Evolutionary conservation across 2,797 vertebrate species (phyloP), one percentile per base, ranked within the genome.

Genomic region (Sebastes taczanowskii): DNA sequence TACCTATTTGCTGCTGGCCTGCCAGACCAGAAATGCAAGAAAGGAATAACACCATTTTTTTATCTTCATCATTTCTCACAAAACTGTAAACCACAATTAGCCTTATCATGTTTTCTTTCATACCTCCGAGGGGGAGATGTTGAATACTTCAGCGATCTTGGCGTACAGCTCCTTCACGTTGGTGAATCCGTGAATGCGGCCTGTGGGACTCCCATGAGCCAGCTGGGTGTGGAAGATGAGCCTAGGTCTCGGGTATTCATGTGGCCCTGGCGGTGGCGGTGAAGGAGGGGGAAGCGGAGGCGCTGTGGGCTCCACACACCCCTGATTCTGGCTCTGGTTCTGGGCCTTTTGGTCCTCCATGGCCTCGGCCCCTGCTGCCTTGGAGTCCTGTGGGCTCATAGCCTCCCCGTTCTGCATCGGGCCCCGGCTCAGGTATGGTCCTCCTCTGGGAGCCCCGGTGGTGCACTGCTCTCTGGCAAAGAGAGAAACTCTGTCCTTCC

Each of bases 221-320:
- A 99, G 95, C 95, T 99, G 98, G 0, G 98, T 97, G 95, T 98
- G 98, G 88, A 99, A 99, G 63, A 99, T 95, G n/a, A 99, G 96
- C 87, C 96, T 93, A 3, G 98, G 97, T 42, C 97, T 96, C 0
- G 87, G 81, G 0, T 96, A 94, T 38, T 96, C 93, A 9, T 90
- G 90, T 20, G 94, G 92, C 18, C 91, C 94, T 1, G 92, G 81
- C 27, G 95, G 95, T 9, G 94, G 94, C 0, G 95, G 94, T 32
- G 93, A 94, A 53, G 92, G 91, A 2, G 89, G 93, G 61, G 83
- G 94, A 4, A 22, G 90, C 2, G 80, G 95, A 16, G 73, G 93
- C 0, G 8, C 94, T 3, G 84, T 88, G 32, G 83, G 93, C 61
- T 82, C 89, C 67, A 0, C 59, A 13, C 1, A 84, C 5, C 76